These are phyloP conservation scores for Lagopus leucura DNA, from an alignment of 2,113 vertebrate genomes.

Conservation along the genomic window DNA sequence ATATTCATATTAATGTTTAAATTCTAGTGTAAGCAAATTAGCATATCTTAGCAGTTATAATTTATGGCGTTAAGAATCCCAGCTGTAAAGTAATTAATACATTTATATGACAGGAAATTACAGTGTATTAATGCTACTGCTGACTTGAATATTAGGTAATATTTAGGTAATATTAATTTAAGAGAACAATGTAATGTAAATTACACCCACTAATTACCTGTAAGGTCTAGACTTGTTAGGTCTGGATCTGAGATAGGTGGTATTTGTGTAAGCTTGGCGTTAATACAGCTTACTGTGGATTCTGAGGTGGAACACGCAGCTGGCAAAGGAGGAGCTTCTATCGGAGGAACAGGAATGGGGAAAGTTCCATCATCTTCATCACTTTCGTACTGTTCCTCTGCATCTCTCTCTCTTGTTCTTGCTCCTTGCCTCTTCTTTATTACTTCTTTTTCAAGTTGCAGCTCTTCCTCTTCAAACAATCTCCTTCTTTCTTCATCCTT, in stretches of 20 bases:
- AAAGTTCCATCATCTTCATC: conserved; percentile 72
- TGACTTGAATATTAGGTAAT: background rate
- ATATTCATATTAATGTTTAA: background rate
- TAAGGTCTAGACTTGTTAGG: conserved; percentile 88
- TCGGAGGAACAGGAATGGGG: conserved; percentile 51
- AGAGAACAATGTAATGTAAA: background rate
- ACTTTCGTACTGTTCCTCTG: background rate
- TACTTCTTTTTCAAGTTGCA: conserved; percentile 8
- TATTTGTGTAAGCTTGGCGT: conserved; percentile 82
- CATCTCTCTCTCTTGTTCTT: background rate
- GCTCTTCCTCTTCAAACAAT: background rate
- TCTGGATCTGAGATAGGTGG: conserved; percentile 86
- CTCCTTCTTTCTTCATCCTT: conserved; percentile 49
- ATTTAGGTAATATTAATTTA: background rate
- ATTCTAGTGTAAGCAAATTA: background rate
- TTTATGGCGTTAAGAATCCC: background rate
- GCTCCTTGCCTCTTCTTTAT: background rate
- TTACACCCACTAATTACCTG: conserved; percentile 80
- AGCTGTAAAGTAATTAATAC: background rate
- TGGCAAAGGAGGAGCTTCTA: conserved; percentile 78
- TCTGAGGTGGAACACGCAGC: conserved; percentile 85
- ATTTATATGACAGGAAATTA: background rate
- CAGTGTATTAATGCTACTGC: background rate
- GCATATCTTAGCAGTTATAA: background rate
- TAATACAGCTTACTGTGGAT: conserved; percentile 85